Evolutionary conservation across 2,113 vertebrate genomes (phyloP), one percentile per base, ranked within the genome.

Genomic region (Solea senegalensis): DNA sequence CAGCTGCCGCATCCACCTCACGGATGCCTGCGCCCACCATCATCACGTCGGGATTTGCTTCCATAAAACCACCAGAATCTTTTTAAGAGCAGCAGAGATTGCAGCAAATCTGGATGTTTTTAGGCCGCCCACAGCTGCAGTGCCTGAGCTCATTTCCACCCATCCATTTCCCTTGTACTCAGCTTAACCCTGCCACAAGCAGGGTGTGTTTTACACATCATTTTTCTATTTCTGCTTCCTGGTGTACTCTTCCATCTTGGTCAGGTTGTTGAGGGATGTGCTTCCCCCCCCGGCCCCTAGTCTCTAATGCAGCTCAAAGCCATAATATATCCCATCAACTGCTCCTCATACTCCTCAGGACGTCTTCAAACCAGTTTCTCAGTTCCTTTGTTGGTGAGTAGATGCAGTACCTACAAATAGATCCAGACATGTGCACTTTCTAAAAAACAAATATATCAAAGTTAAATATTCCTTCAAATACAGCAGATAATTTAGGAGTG

Each of bases 141-240:
- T 9, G 59, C 62, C 56, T 64, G 66, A 76, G 59, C 72, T 82
- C 65, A 73, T 83, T 88, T 81, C 67, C 80, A 82, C 88, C 86
- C 83, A 14, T 80, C 72, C 65, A 76, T 89, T 92, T 92, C 83
- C 79, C 84, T 56, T 67, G 67, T 76, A 82, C 83, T 84, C 76
- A 83, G 55, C 83, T 84, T 78, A 87, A 85, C 78, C 72, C 62
- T 65, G 78, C 92, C 86, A 13, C 90, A 90, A 67, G 73, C 81
- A 79, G 93, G 91, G 89, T 86, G 91, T 93, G 90, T 90, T 92
- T 93, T 88, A 84, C 86, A 86, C 88, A 88, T 90, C 88, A 86
- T 87, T 74, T 85, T 89, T 85, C 86, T 88, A 84, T 89, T 90
- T 84, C 54, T 68, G 81, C 51, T 60, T 73, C 48, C 61, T 80